Evolutionary conservation across 2,888 invertebrate genomes (phyloP).

Genomic region (Tinea trinotella): DNA sequence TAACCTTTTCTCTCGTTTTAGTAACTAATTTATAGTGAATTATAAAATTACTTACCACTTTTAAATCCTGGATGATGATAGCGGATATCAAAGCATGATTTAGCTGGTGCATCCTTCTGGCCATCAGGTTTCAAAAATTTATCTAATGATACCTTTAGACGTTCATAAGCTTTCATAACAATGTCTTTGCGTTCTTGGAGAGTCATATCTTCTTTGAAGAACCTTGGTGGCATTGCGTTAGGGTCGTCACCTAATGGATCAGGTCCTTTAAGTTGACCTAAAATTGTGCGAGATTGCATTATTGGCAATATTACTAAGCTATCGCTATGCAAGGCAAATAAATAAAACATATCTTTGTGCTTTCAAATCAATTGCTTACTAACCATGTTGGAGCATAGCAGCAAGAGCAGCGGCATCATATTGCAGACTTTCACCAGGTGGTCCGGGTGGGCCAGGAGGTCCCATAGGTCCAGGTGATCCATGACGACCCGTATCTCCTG

Average conservation of each 20-base stretch:
- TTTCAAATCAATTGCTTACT: too few relatives aligned
- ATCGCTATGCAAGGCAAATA: too few relatives aligned
- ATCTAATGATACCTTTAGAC: conserved; percentile 82
- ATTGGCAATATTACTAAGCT: too few relatives aligned
- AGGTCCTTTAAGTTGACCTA: conserved; percentile 77
- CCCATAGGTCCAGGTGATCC: conserved; percentile 77
- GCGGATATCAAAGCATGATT: conserved; percentile 88
- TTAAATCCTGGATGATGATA: conserved; percentile 82
- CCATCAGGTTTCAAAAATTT: conserved; percentile 87
- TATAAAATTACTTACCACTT: conserved; percentile 80
- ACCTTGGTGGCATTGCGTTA: conserved; percentile 63
- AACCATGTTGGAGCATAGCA: conserved; percentile 81
- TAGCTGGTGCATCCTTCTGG: conserved; percentile 84
- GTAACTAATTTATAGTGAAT: too few relatives aligned
- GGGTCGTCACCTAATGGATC: conserved; percentile 85
- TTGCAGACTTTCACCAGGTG: conserved; percentile 84
- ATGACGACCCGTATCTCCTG: conserved; percentile 78
- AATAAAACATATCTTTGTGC: too few relatives aligned
- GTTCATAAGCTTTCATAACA: conserved; percentile 84
- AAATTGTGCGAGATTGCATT: too few relatives aligned
- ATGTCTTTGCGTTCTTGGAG: conserved; percentile 81
- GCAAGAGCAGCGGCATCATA: conserved; percentile 88
- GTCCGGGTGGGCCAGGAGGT: conserved; percentile 82
- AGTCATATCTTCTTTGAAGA: conserved; percentile 81
- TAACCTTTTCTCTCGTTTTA: too few relatives aligned